Percentiles rank a stretch among this genome's conserved stretches.
These are phyloP conservation scores for Antheraea assamensis DNA, from an alignment of 2,888 invertebrate species.

Conservation along the genomic window DNA sequence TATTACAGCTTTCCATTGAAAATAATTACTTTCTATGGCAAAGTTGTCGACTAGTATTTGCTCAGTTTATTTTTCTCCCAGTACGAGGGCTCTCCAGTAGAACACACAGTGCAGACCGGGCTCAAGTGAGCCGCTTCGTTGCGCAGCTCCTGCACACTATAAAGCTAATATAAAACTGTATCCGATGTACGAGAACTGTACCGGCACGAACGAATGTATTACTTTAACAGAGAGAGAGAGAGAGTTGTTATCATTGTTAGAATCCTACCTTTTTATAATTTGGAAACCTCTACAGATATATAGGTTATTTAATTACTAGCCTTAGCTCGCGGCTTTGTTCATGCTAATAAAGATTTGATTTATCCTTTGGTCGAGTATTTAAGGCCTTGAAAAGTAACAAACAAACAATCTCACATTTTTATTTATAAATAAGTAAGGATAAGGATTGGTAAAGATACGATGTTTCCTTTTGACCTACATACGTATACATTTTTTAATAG, in stretches of 20 bases:
- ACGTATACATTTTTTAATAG: no score
- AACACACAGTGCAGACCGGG: slow-evolving; percentile 60
- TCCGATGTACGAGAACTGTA: slow-evolving; percentile 48
- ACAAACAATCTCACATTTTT: no score
- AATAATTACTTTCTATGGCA: slow-evolving; percentile 57
- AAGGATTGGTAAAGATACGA: no score
- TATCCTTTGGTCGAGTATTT: no score
- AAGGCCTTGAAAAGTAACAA: no score
- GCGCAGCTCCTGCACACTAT: slow-evolving; percentile 50
- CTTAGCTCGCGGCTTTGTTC: no score
- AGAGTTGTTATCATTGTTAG: neutral
- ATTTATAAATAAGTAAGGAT: no score
- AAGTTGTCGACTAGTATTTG: slow-evolving; percentile 64
- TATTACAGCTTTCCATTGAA: slow-evolving; percentile 43
- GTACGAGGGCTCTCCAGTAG: slow-evolving; percentile 64
- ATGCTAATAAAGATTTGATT: no score
- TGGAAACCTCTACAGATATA: neutral
- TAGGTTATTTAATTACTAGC: neutral
- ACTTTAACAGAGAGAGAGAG: slow-evolving; percentile 18
- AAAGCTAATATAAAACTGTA: slow-evolving; percentile 67
- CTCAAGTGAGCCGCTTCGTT: slow-evolving; percentile 63
- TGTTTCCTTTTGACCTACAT: no score
- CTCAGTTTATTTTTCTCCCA: slow-evolving; percentile 72
- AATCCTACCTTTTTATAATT: neutral
- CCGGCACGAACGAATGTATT: slow-evolving; percentile 29